Conservation (phyloP, 2,888 invertebrate species). For the Cantharis rustica region DNA sequence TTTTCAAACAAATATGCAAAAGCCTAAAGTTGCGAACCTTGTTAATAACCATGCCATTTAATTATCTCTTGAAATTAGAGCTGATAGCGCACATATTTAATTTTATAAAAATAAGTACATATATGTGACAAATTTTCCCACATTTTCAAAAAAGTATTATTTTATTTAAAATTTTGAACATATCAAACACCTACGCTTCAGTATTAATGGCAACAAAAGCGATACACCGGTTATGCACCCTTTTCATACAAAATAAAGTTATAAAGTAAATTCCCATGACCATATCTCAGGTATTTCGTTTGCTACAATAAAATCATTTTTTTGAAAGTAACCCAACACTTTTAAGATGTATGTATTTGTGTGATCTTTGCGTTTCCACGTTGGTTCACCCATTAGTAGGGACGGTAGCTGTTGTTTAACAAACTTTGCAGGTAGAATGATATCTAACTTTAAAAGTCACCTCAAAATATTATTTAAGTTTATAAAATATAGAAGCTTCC, state of each 20-base stretch:
- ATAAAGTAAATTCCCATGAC: conserved; percentile 23
- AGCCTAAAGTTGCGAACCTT: no score
- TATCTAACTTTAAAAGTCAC: conserved; percentile 13
- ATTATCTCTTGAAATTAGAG: not conserved
- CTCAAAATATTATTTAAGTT: not conserved
- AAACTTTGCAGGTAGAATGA: conserved; percentile 20
- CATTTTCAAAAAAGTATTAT: not conserved
- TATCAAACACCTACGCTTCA: not conserved
- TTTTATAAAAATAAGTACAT: no score
- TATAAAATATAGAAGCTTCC: not conserved
- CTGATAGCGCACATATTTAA: not conserved
- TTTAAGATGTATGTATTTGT: conserved; percentile 17
- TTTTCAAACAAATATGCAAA: no score
- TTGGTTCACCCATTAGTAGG: conserved; percentile 22
- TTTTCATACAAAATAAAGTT: conserved; percentile 10
- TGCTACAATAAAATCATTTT: conserved; percentile 19
- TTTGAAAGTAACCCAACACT: conserved; percentile 22
- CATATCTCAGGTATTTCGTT: conserved; percentile 15
- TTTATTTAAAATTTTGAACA: not conserved
- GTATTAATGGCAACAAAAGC: not conserved
- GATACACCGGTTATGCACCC: not conserved
- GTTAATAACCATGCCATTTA: no score
- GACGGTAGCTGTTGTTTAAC: conserved; percentile 19
- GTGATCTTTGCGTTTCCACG: conserved; percentile 29
- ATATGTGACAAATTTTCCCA: not conserved